Evolutionary conservation across 2,797 vertebrate species (phyloP).

Genomic region (Antennarius maculatus): DNA sequence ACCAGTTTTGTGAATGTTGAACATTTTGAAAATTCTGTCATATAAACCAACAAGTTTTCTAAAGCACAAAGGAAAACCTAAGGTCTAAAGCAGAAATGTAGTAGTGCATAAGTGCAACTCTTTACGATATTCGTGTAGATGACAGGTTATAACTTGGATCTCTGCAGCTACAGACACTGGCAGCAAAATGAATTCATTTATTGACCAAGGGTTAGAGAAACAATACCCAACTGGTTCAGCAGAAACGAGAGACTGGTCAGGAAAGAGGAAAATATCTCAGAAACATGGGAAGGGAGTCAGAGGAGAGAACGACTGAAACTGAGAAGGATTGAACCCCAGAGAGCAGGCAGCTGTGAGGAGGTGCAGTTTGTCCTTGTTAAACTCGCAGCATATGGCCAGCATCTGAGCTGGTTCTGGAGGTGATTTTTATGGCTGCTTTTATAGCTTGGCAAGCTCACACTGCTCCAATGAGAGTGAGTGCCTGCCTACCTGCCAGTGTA

Average conservation of each 20-base stretch:
- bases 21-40: too few relatives aligned
- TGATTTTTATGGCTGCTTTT: slow-evolving; percentile 77
- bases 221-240: not conserved
- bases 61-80: too few relatives aligned
- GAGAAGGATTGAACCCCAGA: slow-evolving; percentile 40
- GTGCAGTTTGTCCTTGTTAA: slow-evolving; percentile 78
- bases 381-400: slow-evolving; percentile 72
- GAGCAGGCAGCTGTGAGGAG: slow-evolving; percentile 69
- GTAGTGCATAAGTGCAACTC: too few relatives aligned
- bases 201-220: slow-evolving; percentile 6
- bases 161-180: not conserved
- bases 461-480: slow-evolving; percentile 63
- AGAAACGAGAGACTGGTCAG: not conserved
- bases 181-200: not conserved
- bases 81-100: too few relatives aligned
- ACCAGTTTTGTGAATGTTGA: too few relatives aligned
- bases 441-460: slow-evolving; percentile 65
- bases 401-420: slow-evolving; percentile 78
- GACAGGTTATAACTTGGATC: not conserved
- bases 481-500: slow-evolving; percentile 65
- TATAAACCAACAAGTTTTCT: too few relatives aligned
- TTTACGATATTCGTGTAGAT: not conserved
- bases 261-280: slow-evolving; percentile 20
- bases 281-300: slow-evolving; percentile 21
- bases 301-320: slow-evolving; percentile 15